A percentile compares a stretch with the other conserved stretches of the same genome.
Conservation (phyloP, 2,888 invertebrate species). For the Monoplex corrugatus region DNA sequence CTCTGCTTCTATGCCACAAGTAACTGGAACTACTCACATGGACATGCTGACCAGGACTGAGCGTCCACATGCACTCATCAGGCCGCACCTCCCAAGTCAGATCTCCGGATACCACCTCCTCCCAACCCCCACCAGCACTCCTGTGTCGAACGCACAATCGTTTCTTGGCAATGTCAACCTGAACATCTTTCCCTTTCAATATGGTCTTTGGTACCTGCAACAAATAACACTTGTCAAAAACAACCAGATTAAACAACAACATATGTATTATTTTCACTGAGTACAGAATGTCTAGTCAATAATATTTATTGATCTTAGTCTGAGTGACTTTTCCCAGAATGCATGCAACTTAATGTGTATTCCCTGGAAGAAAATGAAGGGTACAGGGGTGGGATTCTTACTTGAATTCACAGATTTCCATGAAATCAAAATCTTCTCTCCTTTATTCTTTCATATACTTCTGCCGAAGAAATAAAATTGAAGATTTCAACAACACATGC, state of each 20-base stretch:
- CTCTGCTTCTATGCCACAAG: too few relatives aligned
- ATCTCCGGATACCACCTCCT: slow-evolving; percentile 85
- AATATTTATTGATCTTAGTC: too few relatives aligned
- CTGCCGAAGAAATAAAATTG: too few relatives aligned
- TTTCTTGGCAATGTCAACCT: slow-evolving; percentile 85
- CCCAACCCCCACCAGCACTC: slow-evolving; percentile 63
- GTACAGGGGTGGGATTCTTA: too few relatives aligned
- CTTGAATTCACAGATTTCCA: too few relatives aligned
- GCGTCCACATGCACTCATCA: slow-evolving; percentile 89
- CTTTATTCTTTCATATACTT: too few relatives aligned
- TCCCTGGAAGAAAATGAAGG: too few relatives aligned
- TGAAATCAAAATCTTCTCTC: too few relatives aligned
- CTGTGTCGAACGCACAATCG: slow-evolving; percentile 73
- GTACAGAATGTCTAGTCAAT: too few relatives aligned
- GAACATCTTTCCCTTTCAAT: slow-evolving; percentile 87
- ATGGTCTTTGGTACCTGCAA: slow-evolving; percentile 82
- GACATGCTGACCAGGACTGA: slow-evolving; percentile 86
- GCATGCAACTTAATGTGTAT: too few relatives aligned
- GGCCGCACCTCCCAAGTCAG: slow-evolving; percentile 87
- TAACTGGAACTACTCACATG: slow-evolving; percentile 85
- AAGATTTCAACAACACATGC: too few relatives aligned
- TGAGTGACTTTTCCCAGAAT: too few relatives aligned
- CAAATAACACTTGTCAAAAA: slow-evolving; percentile 9
- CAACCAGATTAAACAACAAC: not conserved
- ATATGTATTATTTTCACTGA: not conserved